phyloP scores from a whole-genome alignment of 2,888 invertebrate species.

The Syrphus vitripennis region DNA sequence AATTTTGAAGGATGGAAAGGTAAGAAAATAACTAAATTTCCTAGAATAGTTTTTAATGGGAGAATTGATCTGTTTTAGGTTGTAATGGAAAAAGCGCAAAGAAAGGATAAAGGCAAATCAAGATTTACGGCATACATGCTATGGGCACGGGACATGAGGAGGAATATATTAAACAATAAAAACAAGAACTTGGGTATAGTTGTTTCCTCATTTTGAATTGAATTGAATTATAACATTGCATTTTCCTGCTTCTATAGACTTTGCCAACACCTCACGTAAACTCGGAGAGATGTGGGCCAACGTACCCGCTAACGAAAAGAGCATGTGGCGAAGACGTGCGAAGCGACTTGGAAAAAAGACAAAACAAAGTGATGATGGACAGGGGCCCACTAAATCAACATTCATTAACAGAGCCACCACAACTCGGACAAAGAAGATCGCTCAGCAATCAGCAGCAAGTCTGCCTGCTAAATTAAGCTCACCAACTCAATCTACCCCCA shows the following conservation, averaged over 20 bases:
- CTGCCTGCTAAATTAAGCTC: conserved; percentile 5
- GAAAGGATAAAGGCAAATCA: conserved; percentile 91
- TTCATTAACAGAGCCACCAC: conserved; percentile 78
- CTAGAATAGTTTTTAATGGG: conserved; percentile 51
- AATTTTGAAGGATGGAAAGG: conserved; percentile 84
- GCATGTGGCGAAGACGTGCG: conserved; percentile 91
- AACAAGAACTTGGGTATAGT: conserved; percentile 31
- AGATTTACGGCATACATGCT: conserved; percentile 94
- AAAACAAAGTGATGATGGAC: conserved; percentile 55
- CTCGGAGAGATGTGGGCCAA: conserved; percentile 95
- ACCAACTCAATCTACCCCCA: neutral
- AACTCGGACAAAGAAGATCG: conserved; percentile 77
- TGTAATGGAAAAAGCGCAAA: conserved; percentile 87
- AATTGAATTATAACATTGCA: neutral
- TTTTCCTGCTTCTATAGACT: conserved; percentile 82
- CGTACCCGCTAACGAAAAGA: conserved; percentile 86
- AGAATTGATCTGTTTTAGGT: conserved; percentile 74
- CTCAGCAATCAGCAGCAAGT: conserved; percentile 73
- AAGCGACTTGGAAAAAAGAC: conserved; percentile 83
- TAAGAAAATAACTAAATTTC: conserved; percentile 23
- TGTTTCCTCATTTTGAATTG: too few species aligned
- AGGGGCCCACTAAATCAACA: conserved; percentile 49
- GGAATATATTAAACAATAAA: conserved; percentile 83
- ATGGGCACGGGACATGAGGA: conserved; percentile 93
- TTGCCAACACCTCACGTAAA: conserved; percentile 90